Conservation (phyloP, 2,113 vertebrate genomes). For the Delphinapterus leucas region DNA sequence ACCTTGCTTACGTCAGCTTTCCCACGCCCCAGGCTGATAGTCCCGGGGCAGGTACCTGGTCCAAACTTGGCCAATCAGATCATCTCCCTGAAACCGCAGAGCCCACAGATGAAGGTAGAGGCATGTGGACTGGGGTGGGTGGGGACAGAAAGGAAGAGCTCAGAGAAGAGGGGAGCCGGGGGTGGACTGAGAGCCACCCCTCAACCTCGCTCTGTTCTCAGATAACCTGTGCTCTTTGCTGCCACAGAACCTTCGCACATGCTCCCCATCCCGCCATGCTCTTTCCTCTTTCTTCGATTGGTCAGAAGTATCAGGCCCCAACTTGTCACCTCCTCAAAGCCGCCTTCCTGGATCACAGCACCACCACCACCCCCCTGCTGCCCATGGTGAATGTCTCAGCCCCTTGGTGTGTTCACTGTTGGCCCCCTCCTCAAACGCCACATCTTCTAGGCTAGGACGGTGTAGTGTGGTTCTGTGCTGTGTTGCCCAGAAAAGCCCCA, state of each 20-base stretch:
- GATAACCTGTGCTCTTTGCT: background rate
- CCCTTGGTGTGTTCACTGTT: background rate
- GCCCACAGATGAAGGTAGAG: background rate
- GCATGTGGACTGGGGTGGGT: background rate
- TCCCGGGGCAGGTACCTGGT: background rate
- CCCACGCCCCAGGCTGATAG: background rate
- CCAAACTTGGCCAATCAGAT: background rate
- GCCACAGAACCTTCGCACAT: background rate
- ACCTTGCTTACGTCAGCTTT: background rate
- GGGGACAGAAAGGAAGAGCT: background rate
- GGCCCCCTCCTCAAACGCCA: background rate
- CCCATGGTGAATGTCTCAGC: background rate
- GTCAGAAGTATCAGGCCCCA: background rate
- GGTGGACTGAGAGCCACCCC: background rate
- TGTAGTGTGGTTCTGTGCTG: background rate
- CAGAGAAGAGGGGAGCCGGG: background rate
- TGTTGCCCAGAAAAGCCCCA: background rate
- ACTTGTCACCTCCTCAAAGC: background rate
- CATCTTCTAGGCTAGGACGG: background rate
- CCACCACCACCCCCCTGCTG: too few relatives aligned
- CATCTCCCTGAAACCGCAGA: background rate
- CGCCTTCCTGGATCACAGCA: background rate
- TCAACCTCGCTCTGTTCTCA: background rate
- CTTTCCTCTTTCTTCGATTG: background rate
- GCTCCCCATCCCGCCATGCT: fast-evolving